phyloP scores from a whole-genome alignment of 2,888 invertebrate species.

The Craniophora ligustri region DNA sequence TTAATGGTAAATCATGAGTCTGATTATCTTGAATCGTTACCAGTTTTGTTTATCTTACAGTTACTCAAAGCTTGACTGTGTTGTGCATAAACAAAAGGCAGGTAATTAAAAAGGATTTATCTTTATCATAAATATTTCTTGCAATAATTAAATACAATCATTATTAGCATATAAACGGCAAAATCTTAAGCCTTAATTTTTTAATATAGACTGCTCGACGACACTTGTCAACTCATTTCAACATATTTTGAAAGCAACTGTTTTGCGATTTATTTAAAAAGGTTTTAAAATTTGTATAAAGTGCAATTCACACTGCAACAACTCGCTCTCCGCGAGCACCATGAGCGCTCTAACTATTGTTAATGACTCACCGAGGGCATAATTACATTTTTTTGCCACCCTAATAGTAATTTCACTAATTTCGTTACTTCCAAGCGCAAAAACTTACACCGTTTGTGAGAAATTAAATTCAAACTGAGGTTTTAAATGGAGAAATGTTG shows the following conservation, averaged over 20 bases:
- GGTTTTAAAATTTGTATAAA: constrained; percentile 48
- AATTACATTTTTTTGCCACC: constrained; percentile 84
- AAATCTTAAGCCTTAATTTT: background rate
- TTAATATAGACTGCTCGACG: background rate
- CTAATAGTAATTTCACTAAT: constrained; percentile 83
- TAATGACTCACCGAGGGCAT: constrained; percentile 84
- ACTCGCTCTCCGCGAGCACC: constrained; percentile 55
- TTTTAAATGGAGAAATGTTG: constrained; percentile 37
- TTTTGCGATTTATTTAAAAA: constrained; percentile 27
- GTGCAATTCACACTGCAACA: constrained; percentile 57
- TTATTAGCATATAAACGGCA: background rate
- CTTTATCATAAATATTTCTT: background rate
- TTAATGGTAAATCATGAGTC: constrained; percentile 65
- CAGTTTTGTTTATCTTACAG: constrained; percentile 58
- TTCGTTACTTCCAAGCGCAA: constrained; percentile 71
- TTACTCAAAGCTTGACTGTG: constrained; percentile 40
- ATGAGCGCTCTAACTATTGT: constrained; percentile 78
- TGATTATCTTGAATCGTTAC: constrained; percentile 68
- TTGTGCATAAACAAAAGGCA: constrained; percentile 16
- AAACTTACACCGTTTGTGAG: constrained; percentile 48
- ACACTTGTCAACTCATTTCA: no score
- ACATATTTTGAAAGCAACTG: background rate
- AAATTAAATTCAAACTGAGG: constrained; percentile 43
- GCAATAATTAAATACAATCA: no score
- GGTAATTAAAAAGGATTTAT: constrained; percentile 1